These are phyloP conservation scores for Torymus tubicola DNA, from an alignment of 2,888 invertebrate species.

Conservation along the genomic window DNA sequence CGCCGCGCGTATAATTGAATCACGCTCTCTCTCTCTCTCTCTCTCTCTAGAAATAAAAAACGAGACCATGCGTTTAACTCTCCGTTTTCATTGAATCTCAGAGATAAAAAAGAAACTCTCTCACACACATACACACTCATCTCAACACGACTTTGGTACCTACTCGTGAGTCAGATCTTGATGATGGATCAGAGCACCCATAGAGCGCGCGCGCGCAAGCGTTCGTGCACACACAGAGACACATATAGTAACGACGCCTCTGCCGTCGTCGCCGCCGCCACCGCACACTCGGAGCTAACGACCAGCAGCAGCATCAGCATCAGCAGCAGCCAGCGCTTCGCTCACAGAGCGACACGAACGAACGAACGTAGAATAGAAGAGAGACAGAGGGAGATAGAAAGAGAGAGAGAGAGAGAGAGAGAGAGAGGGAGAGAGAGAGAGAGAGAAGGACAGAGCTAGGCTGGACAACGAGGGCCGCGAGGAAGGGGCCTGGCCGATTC, in stretches of 20 bases:
- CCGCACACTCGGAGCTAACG: slow-evolving; percentile 42
- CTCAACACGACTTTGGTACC: no score
- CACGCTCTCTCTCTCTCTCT: no score
- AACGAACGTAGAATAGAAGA: slow-evolving; percentile 32
- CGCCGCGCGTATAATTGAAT: no score
- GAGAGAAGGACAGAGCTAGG: slow-evolving; percentile 14
- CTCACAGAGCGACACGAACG: slow-evolving; percentile 10
- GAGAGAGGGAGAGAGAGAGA: slow-evolving; percentile 15
- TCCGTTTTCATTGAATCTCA: no score
- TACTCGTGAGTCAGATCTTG: no score
- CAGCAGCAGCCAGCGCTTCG: slow-evolving; percentile 15
- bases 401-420: slow-evolving; percentile 35
- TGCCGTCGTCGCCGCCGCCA: background rate
- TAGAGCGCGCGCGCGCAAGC: background rate
- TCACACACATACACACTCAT: no score
- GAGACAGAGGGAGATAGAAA: slow-evolving; percentile 35
- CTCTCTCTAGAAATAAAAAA: no score
- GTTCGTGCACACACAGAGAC: no score
- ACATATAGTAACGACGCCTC: background rate
- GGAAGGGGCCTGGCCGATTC: slow-evolving; percentile 73
- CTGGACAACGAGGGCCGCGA: slow-evolving; percentile 60
- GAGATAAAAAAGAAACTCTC: no score
- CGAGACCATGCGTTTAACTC: no score
- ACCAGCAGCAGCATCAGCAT: slow-evolving; percentile 43
- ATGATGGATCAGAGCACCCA: background rate